These are phyloP conservation scores for Nycticorax nycticorax DNA, from an alignment of 2,113 vertebrate species.

Conservation along the genomic window DNA sequence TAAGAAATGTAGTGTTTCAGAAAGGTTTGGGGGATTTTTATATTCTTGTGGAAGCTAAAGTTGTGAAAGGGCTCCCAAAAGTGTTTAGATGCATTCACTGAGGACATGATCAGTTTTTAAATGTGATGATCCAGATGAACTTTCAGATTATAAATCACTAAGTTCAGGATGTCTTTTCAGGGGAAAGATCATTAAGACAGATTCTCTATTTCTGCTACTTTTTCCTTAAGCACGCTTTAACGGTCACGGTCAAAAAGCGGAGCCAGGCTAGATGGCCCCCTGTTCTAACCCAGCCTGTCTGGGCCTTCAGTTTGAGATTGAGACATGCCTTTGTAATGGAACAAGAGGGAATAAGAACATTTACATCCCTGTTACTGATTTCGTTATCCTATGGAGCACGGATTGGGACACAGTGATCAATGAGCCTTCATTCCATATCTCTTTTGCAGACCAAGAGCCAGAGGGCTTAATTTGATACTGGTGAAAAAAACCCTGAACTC, in stretches of 20 bases:
- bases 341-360: not conserved
- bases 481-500: not conserved
- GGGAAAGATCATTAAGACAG: not conserved
- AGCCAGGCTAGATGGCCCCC: not conserved
- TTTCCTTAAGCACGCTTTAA: not conserved
- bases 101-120: not conserved
- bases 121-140: not conserved
- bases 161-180: not conserved
- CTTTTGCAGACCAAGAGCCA: not conserved
- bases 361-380: not conserved
- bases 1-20: not conserved
- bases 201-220: not conserved
- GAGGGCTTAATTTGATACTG: not conserved
- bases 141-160: not conserved
- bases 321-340: not conserved
- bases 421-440: not conserved
- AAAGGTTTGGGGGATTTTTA: not conserved
- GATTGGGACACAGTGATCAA: not conserved
- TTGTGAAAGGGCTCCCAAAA: not conserved
- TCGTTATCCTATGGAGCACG: not conserved
- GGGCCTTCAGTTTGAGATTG: not conserved
- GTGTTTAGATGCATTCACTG: not conserved
- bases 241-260: not conserved
- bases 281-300: not conserved
- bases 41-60: not conserved